Conservation (phyloP, 1,140 invertebrate genomes). For the Chironomus striatipennis region DNA sequence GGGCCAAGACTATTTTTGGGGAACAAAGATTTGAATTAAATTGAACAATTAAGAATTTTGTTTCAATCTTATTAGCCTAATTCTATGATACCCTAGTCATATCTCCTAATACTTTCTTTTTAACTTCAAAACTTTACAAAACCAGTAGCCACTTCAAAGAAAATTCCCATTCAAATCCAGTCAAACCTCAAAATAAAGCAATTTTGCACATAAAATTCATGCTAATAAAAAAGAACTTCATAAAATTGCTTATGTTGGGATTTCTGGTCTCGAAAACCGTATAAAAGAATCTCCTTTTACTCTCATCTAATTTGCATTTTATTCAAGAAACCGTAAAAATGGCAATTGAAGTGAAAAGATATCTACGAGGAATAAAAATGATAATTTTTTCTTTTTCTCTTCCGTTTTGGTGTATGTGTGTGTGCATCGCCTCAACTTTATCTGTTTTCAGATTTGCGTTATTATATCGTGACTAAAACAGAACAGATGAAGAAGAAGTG, state of each 20-base stretch:
- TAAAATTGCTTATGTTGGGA: constrained; percentile 13
- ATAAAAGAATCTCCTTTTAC: not conserved
- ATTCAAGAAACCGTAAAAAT: constrained; percentile 14
- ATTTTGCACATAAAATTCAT: not conserved
- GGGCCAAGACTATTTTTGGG: too few species aligned
- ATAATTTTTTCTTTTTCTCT: not conserved
- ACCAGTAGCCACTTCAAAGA: too few species aligned
- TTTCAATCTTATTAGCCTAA: too few species aligned
- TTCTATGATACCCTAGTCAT: too few species aligned
- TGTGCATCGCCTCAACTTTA: too few species aligned
- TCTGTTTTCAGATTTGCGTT: too few species aligned
- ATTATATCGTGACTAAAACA: not conserved
- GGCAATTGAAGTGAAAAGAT: constrained; percentile 12
- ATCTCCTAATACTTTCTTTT: too few species aligned
- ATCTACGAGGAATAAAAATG: constrained; percentile 9
- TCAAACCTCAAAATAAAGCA: not conserved
- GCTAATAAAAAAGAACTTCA: constrained; percentile 1
- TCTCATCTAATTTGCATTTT: constrained; percentile 14
- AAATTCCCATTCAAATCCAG: too few species aligned
- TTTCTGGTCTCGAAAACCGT: not conserved
- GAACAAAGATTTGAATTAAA: too few species aligned
- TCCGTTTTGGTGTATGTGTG: too few species aligned
- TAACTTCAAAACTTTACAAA: too few species aligned
- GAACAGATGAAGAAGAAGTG: not conserved
- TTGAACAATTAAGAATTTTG: too few species aligned